phyloP scores from a whole-genome alignment of 2,113 vertebrate species.

The Prietella phreatophila region DNA sequence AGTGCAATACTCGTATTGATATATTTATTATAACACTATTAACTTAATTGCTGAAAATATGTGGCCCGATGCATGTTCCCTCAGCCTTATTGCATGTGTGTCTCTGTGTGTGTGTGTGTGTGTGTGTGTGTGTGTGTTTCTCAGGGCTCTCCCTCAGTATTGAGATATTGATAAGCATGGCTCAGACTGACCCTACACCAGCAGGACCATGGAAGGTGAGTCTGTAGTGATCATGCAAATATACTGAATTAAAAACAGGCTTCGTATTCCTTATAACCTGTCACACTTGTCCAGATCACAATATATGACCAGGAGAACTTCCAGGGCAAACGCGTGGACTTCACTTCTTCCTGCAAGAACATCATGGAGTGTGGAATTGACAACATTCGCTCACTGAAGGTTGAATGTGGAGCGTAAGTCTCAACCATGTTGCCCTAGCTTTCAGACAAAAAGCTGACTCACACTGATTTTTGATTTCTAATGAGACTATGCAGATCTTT shows the following conservation, averaged over 20 bases:
- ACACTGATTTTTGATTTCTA: neutral
- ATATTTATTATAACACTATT: neutral
- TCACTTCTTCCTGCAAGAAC: slow-evolving; percentile 86
- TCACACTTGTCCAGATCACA: slow-evolving; percentile 77
- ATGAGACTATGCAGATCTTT: neutral
- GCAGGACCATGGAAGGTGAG: slow-evolving; percentile 90
- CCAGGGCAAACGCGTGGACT: slow-evolving; percentile 92
- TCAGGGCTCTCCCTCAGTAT: slow-evolving; percentile 60
- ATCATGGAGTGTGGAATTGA: slow-evolving; percentile 85
- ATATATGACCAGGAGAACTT: slow-evolving; percentile 95
- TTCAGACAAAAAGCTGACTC: neutral
- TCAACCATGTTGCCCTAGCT: neutral
- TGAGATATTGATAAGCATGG: slow-evolving; percentile 76
- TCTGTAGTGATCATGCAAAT: neutral
- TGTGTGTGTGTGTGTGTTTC: slow-evolving; percentile 40
- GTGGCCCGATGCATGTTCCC: neutral
- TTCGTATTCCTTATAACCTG: neutral
- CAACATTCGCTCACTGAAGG: slow-evolving; percentile 89
- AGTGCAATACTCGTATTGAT: neutral
- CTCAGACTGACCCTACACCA: slow-evolving; percentile 86
- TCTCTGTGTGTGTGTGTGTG: slow-evolving; percentile 38
- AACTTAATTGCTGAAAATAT: neutral
- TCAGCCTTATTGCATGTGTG: neutral
- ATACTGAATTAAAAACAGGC: neutral
- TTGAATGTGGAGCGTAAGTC: slow-evolving; percentile 94